These are phyloP conservation scores for Beris chalybata DNA, from an alignment of 2,888 invertebrate genomes.

Conservation along the genomic window DNA sequence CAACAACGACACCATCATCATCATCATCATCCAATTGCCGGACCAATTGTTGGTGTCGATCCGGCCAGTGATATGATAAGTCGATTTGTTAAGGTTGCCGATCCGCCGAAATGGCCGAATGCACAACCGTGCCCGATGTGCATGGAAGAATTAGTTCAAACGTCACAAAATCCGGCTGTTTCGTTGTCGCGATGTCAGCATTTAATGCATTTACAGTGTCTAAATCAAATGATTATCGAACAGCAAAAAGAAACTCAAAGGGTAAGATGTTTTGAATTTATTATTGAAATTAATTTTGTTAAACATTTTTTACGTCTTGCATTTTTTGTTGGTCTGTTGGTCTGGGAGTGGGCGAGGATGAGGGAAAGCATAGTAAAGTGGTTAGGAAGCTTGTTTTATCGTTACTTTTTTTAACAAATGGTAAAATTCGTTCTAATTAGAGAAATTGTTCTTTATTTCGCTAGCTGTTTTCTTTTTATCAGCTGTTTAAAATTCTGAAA, in stretches of 20 bases:
- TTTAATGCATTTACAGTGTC: conserved; percentile 77
- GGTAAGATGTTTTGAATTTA: conserved; percentile 43
- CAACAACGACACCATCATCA: conserved; percentile 45
- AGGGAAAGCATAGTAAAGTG: too few relatives aligned
- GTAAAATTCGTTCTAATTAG: too few relatives aligned
- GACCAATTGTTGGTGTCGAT: conserved; percentile 60
- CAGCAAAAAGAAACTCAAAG: conserved; percentile 59
- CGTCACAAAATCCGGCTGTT: conserved; percentile 61
- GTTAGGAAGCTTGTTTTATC: neutral
- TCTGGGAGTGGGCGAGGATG: neutral
- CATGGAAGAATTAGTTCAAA: conserved; percentile 60
- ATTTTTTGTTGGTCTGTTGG: too few relatives aligned
- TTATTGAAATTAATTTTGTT: conserved; percentile 5
- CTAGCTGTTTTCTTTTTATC: too few relatives aligned
- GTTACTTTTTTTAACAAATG: too few relatives aligned
- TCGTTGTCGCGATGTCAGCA: conserved; percentile 75
- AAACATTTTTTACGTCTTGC: too few relatives aligned
- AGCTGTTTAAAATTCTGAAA: too few relatives aligned
- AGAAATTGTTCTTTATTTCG: too few relatives aligned
- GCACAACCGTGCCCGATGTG: conserved; percentile 74
- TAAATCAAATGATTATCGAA: conserved; percentile 73
- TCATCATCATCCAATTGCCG: conserved; percentile 50
- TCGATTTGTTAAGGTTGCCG: conserved; percentile 69
- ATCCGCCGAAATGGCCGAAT: conserved; percentile 67
- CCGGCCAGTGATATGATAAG: conserved; percentile 63